Conservation (phyloP, 2,113 vertebrate species). For the Poeciliopsis turrubarensis region DNA sequence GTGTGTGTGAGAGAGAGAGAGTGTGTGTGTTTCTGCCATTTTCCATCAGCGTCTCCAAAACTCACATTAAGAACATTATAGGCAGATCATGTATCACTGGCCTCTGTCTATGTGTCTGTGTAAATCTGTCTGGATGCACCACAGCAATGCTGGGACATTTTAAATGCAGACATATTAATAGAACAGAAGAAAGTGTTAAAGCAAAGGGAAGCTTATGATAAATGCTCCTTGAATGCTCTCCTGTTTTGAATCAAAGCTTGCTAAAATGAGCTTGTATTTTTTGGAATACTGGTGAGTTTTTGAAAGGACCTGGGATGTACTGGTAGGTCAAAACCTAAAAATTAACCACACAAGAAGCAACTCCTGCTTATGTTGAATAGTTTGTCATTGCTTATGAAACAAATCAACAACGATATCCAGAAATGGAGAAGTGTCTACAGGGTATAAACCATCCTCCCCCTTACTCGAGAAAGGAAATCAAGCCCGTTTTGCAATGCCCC, state of each 20-base stretch:
- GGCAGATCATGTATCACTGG: conserved; percentile 57
- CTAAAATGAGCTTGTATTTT: background rate
- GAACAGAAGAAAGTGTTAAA: background rate
- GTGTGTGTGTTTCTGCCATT: conserved; percentile 37
- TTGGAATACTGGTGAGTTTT: background rate
- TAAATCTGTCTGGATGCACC: background rate
- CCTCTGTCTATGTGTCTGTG: conserved; percentile 14
- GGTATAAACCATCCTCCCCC: no score
- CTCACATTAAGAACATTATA: conserved; percentile 65
- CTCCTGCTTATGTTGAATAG: background rate
- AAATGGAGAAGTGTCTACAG: no score
- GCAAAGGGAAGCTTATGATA: background rate
- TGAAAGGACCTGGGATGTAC: background rate
- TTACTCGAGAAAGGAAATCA: background rate
- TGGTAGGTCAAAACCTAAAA: background rate
- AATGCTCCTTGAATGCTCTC: background rate
- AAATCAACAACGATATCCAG: no score
- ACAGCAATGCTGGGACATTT: conserved; percentile 35
- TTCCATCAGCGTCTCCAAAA: conserved; percentile 65
- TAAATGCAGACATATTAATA: conserved; percentile 48
- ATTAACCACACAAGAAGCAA: background rate
- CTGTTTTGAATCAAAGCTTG: background rate
- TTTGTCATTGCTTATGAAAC: background rate
- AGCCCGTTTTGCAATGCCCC: background rate
- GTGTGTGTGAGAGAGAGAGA: conserved; percentile 1